Conservation (phyloP, 1,140 invertebrate species). For the Psix sp. region DNA sequence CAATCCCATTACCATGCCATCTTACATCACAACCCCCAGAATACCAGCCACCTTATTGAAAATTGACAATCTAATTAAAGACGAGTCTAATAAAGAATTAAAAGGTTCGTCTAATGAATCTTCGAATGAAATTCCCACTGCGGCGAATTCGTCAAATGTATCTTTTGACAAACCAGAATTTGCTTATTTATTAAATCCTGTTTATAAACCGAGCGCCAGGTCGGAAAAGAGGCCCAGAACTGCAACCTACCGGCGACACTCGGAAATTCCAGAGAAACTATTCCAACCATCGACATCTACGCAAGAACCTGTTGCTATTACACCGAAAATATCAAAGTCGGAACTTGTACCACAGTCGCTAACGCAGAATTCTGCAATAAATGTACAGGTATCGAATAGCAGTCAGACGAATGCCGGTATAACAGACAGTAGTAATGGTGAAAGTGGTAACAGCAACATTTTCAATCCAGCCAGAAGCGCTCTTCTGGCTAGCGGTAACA, state of each 20-base stretch:
- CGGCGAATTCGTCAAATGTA: constrained; percentile 32
- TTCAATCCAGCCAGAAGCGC: constrained; percentile 70
- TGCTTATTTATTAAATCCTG: constrained; percentile 36
- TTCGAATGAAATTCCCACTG: constrained; percentile 34
- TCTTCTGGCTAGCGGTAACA: constrained; percentile 64
- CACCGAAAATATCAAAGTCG: constrained; percentile 52
- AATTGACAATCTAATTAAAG: constrained; percentile 4
- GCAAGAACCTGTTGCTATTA: constrained; percentile 63
- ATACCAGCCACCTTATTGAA: constrained; percentile 13
- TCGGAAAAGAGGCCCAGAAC: constrained; percentile 68
- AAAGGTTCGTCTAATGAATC: not conserved
- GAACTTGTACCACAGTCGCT: constrained; percentile 49
- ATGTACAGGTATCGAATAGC: constrained; percentile 61
- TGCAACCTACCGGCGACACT: constrained; percentile 72
- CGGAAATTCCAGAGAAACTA: constrained; percentile 56
- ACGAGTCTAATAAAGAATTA: constrained; percentile 2
- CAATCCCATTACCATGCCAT: constrained; percentile 28
- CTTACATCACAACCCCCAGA: constrained; percentile 38
- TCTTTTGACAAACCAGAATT: constrained; percentile 56
- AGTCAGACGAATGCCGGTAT: constrained; percentile 50
- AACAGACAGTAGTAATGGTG: constrained; percentile 62
- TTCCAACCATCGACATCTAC: constrained; percentile 39
- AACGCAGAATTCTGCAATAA: constrained; percentile 63
- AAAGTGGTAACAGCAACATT: constrained; percentile 67
- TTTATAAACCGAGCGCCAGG: constrained; percentile 35